Conservation (phyloP, 2,113 vertebrate species). For the Hemichromis elongatus region DNA sequence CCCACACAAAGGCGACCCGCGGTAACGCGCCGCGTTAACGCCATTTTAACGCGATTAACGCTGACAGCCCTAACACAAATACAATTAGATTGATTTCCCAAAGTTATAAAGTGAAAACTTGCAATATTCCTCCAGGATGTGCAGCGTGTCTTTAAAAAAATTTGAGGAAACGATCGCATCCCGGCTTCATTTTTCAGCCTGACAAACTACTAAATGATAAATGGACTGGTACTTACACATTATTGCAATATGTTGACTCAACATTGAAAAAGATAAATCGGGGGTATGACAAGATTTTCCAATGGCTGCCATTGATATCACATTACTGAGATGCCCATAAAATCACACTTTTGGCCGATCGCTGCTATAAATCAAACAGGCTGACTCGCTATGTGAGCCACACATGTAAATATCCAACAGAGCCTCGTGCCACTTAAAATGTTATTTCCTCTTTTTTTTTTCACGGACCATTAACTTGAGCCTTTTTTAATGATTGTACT, state of each 20-base stretch:
- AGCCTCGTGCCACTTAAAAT: not conserved
- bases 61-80: not conserved
- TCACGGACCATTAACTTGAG: not conserved
- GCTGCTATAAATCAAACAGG: not conserved
- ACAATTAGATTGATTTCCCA: not conserved
- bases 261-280: not conserved
- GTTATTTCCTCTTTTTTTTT: not conserved
- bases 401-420: not conserved
- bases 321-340: not conserved
- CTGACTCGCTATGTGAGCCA: not conserved
- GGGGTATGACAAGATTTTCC: not conserved
- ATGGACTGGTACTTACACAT: not conserved
- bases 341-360: not conserved
- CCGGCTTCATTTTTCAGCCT: not conserved
- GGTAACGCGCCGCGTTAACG: too few species aligned
- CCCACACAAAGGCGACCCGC: too few species aligned
- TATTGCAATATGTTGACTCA: not conserved
- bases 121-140: rapidly evolving
- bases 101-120: not conserved
- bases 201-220: not conserved
- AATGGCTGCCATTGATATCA: not conserved
- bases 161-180: not conserved
- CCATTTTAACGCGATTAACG: too few species aligned
- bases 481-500: not conserved
- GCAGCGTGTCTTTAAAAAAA: not conserved